These are phyloP conservation scores for Mustela nigripes DNA, from an alignment of 2,113 vertebrate species.

Conservation along the genomic window DNA sequence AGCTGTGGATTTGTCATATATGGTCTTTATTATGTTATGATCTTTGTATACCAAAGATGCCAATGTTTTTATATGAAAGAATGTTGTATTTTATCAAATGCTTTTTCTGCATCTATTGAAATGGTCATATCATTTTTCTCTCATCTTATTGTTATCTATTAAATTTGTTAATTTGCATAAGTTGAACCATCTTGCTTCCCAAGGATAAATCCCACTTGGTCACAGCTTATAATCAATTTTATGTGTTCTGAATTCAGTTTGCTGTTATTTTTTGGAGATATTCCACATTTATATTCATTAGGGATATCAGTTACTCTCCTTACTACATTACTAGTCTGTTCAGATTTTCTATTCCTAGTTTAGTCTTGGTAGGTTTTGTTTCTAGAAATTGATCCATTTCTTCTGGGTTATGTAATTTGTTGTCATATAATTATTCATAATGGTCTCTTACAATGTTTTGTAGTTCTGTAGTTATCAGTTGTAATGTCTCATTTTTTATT, in stretches of 20 bases:
- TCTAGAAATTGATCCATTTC: neutral
- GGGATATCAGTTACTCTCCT: neutral
- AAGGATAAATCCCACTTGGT: neutral
- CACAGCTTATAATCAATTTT: neutral
- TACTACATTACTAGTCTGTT: neutral
- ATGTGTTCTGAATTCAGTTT: neutral
- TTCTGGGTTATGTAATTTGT: neutral
- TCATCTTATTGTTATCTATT: neutral
- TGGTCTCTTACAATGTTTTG: neutral
- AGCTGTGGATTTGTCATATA: neutral
- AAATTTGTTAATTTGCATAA: neutral
- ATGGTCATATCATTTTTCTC: neutral
- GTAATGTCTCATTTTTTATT: neutral
- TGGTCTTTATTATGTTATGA: neutral
- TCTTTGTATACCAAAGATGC: neutral
- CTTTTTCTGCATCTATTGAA: neutral
- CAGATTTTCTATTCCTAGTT: neutral
- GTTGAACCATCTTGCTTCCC: neutral
- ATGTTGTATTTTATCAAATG: neutral
- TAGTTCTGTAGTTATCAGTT: neutral
- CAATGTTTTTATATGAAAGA: neutral
- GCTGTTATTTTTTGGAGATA: neutral
- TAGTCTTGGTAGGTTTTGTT: neutral
- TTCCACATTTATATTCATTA: neutral
- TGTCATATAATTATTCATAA: neutral